Base-by-base conservation (phyloP, 1,140 invertebrate genomes). In the Drosophila novamexicana region DNA sequence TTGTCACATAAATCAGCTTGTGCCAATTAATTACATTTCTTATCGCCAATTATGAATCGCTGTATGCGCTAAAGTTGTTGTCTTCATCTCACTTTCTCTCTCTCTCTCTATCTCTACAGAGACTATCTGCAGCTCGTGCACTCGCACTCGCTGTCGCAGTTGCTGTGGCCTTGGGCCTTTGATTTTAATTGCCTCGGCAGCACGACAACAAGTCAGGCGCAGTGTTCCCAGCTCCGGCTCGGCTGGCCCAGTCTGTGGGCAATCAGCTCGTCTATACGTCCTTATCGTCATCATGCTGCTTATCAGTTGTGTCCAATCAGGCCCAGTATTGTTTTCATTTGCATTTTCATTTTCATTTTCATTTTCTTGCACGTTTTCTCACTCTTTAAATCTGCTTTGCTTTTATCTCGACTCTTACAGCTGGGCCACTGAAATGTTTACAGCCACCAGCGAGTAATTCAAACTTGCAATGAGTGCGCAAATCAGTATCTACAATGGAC, bases 311-410 rank as follows among this genome's bases (percentile, higher is more conserved):
- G 47, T 67, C 74, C 81, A 85, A 85, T 85, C 82, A 75, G 67
- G 61, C 83, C 53, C 70, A 73, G 83, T 76, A 88, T 86, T 88
- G 83, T 86, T 88, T 82, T 70, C 77, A 65, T 50, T 70, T 57
- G 75, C 57, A 54, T 75, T 78, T 65, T 58, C 56, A 63, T 72
- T 65, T 66, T 58, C 62, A 32, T 52, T 50, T 50, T 63, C 52
- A 68, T 63, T 69, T 66, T 73, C 56, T 42, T 39, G 66, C 57
- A 62, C 66, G 39, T 54, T 10, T 34, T 42, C 37, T 34, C 66
- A 54, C 56, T 49, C 52, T 63, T 50, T 44, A 57, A 68, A 44
- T 56, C 56, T 16, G 7, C 39, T 39, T 34, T 14, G 16, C 1
- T 67, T 59, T 74, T 56, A 69, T 69, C 71, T 69, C 52, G 49